These are phyloP conservation scores for Trissolcus brochymenae DNA, from an alignment of 2,888 invertebrate species.

Conservation along the genomic window DNA sequence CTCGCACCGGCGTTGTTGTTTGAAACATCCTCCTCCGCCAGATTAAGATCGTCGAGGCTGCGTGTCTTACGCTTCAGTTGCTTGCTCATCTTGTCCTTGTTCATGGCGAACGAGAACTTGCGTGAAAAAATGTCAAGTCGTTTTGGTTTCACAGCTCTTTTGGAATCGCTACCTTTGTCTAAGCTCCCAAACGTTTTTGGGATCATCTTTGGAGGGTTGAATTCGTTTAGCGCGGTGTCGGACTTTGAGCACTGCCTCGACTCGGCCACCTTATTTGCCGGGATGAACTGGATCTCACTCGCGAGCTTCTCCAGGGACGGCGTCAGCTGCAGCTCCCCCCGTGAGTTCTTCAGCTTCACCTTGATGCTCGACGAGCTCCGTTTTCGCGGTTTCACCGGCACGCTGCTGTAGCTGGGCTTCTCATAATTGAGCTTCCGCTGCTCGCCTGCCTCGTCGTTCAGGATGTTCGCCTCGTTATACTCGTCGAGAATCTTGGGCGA, in stretches of 20 bases:
- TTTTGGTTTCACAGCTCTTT: conserved; percentile 12
- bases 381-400: conserved; percentile 58
- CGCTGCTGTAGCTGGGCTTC: conserved; percentile 65
- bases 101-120: conserved; percentile 33
- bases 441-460: conserved; percentile 60
- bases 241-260: conserved; percentile 62
- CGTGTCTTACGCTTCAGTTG: conserved; percentile 64
- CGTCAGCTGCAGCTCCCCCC: conserved; percentile 63
- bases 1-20: background rate
- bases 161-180: conserved; percentile 28
- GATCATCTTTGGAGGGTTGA: conserved; percentile 26
- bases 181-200: conserved; percentile 28
- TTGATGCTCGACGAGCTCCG: conserved; percentile 59
- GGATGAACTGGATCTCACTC: conserved; percentile 70
- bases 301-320: conserved; percentile 71
- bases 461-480: conserved; percentile 69
- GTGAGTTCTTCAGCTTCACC: conserved; percentile 57
- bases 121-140: conserved; percentile 21
- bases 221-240: conserved; percentile 61
- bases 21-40: conserved; percentile 51
- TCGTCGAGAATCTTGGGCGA: conserved; percentile 68
- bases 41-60: conserved; percentile 65
- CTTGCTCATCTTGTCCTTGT: background rate
- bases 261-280: conserved; percentile 58
- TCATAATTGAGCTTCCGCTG: conserved; percentile 40